phyloP scores from a whole-genome alignment of 1,140 invertebrate genomes.

The Tenebrio molitor region DNA sequence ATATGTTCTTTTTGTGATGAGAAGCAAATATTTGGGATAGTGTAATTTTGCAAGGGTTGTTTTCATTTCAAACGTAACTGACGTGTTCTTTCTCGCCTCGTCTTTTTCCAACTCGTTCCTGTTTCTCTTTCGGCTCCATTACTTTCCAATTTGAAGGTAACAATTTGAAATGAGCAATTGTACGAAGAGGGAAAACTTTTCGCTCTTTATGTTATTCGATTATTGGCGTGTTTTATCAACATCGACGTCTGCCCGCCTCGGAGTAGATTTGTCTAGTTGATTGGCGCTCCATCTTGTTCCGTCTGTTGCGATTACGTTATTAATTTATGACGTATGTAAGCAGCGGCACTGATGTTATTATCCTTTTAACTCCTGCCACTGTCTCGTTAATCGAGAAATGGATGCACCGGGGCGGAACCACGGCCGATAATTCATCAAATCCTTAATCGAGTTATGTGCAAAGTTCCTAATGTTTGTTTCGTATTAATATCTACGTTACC shows the following conservation, averaged over 20 bases:
- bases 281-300: too few relatives aligned
- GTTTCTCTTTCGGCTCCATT: too few relatives aligned
- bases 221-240: too few relatives aligned
- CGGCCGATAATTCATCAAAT: constrained; percentile 10
- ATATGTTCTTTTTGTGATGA: constrained; percentile 21
- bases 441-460: constrained; percentile 19
- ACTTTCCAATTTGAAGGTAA: too few relatives aligned
- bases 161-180: too few relatives aligned
- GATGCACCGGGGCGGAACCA: background rate
- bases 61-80: constrained; percentile 10
- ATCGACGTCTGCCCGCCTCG: too few relatives aligned
- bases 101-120: too few relatives aligned
- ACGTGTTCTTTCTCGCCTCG: background rate
- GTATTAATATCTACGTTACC: constrained; percentile 25
- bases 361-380: background rate
- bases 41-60: constrained; percentile 18
- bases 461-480: constrained; percentile 35
- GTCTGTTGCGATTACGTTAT: too few relatives aligned
- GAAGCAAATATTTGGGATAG: constrained; percentile 27
- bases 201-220: too few relatives aligned
- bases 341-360: background rate
- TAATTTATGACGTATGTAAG: too few relatives aligned
- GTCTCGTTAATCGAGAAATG: background rate
- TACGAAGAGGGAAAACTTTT: too few relatives aligned
- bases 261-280: too few relatives aligned